phyloP scores from a whole-genome alignment of 2,113 vertebrate species.

The Riparia riparia region DNA sequence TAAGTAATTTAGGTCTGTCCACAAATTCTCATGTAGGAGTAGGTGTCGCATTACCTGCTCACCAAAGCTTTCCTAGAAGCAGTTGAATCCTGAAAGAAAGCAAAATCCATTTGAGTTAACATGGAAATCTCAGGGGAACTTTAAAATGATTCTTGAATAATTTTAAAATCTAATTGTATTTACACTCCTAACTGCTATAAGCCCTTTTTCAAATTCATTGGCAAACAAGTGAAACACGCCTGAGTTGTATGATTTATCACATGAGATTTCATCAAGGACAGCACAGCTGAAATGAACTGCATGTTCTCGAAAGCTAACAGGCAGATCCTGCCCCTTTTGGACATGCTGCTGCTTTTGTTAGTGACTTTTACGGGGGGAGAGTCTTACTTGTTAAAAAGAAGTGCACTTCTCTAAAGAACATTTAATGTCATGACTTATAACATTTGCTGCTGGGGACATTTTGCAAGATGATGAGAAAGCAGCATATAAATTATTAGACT shows the following conservation, averaged over 20 bases:
- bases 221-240: constrained; percentile 62
- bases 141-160: constrained; percentile 74
- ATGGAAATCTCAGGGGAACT: constrained; percentile 45
- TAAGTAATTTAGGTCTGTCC: constrained; percentile 25
- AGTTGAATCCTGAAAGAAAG: constrained; percentile 51
- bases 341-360: not conserved
- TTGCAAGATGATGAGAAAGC: constrained; percentile 4
- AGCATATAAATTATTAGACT: not conserved
- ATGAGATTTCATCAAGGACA: constrained; percentile 37
- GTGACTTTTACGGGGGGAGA: not conserved
- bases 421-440: constrained; percentile 41
- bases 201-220: constrained; percentile 71
- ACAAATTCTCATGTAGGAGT: not conserved
- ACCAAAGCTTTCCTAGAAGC: constrained; percentile 50
- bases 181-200: constrained; percentile 64
- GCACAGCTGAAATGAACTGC: not conserved
- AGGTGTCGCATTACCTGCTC: constrained; percentile 11
- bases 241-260: constrained; percentile 65
- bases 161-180: constrained; percentile 73
- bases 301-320: not conserved
- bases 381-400: not conserved
- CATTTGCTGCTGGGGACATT: not conserved
- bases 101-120: constrained; percentile 64
- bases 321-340: constrained; percentile 5
- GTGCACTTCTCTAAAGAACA: not conserved